Percentiles rank a stretch among this genome's conserved stretches.
Evolutionary conservation across 30 jellyfish, hydroid and myxozoan species (phyloP).

Genomic region (Mastigias papua): DNA sequence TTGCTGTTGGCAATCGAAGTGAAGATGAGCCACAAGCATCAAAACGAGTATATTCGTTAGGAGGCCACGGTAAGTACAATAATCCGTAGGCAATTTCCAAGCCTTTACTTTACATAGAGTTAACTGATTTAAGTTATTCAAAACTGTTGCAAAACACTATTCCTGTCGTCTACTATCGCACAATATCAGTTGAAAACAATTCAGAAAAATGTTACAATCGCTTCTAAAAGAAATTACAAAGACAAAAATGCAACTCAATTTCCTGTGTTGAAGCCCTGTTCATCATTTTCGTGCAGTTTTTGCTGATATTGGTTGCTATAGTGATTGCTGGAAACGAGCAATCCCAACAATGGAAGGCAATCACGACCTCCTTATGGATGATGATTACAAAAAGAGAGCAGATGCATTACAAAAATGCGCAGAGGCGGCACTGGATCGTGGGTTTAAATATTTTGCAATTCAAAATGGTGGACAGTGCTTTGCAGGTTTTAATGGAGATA

Average conservation of each 20-base stretch:
- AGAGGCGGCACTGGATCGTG: constrained; percentile 96
- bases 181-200: too few species aligned
- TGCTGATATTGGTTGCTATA: constrained; percentile 93
- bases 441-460: constrained; percentile 87
- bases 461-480: constrained; percentile 99
- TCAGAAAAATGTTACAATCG: too few species aligned
- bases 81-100: too few species aligned
- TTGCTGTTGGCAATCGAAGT: constrained; percentile 48
- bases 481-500: constrained; percentile 92
- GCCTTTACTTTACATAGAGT: too few species aligned
- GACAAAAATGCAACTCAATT: too few species aligned
- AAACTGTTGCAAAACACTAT: too few species aligned
- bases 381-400: constrained; percentile 87
- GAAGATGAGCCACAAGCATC: constrained; percentile 73
- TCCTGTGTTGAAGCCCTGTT: too few species aligned
- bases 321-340: constrained; percentile 95
- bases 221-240: too few species aligned
- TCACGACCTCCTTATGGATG: constrained; percentile 91
- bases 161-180: too few species aligned
- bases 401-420: constrained; percentile 98
- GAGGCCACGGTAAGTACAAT: constrained; percentile 91
- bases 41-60: constrained; percentile 95
- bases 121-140: too few species aligned
- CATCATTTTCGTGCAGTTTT: constrained; percentile 82
- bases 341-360: constrained; percentile 98